Conservation (phyloP, 2,888 invertebrate species). For the Caenorhabditis becei region DNA sequence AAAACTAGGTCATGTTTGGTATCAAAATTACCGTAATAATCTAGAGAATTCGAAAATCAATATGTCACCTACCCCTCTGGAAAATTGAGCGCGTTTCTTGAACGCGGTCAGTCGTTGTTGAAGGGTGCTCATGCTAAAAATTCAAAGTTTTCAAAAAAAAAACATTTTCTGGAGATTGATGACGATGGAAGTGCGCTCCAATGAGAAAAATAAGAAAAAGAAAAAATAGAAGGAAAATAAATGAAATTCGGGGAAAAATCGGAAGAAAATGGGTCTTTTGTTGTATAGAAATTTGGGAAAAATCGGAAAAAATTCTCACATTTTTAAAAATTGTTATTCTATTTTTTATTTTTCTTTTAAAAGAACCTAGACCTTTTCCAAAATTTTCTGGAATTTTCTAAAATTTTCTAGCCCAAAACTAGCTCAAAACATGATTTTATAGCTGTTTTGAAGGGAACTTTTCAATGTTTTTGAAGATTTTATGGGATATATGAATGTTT, state of each 20-base stretch:
- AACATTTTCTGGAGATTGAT: no score
- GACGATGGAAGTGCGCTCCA: no score
- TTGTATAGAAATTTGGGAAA: background rate
- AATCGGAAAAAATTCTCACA: background rate
- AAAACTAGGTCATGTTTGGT: slow-evolving; percentile 1
- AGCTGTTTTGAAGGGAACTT: background rate
- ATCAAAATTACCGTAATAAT: background rate
- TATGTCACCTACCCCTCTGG: slow-evolving; percentile 32
- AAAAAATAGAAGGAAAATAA: background rate
- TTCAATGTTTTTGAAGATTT: background rate
- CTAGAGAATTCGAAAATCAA: background rate
- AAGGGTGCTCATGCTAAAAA: slow-evolving; percentile 30
- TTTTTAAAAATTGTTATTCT: background rate
- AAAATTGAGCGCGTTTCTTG: slow-evolving; percentile 36
- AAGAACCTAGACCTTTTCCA: no score
- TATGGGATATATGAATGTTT: no score
- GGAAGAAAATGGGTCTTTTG: no score
- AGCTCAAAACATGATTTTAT: no score
- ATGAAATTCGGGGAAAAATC: background rate
- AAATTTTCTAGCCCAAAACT: no score
- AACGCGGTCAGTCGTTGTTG: slow-evolving; percentile 44
- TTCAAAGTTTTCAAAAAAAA: background rate
- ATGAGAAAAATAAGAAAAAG: background rate
- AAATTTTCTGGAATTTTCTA: no score
- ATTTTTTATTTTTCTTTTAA: no score